Base-by-base conservation (phyloP, 1,140 invertebrate species). In the Trichomalopsis sarcophagae region DNA sequence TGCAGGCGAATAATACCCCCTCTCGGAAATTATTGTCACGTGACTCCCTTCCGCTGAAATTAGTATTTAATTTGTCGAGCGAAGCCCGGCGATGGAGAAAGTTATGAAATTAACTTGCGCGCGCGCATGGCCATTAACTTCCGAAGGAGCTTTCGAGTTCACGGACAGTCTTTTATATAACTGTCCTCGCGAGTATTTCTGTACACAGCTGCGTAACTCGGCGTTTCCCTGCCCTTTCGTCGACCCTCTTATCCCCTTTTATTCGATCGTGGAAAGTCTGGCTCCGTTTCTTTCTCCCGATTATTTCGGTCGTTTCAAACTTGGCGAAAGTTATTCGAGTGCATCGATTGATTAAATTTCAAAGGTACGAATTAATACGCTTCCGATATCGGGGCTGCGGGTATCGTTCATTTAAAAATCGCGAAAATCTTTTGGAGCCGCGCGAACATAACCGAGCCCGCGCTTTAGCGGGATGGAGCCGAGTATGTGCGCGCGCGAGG, bases 151-250 rank as follows among this genome's bases (percentile, higher is more conserved):
- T 84, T 85, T 87, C 88, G 88, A 90, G 89, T 89, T 89, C 88
- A 87, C 86, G 84, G 87, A 66, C 85, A 87, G 87, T 87, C 89
- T 89, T 80, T 91, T 23, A n/a, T 68, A 23, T 89, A 89, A 90
- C 87, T 84, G 86, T 87, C 88, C 84, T 69, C 30, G 50, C 27
- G 17, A 78, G 50, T 73, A 33, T 73, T 73, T 73, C 33, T 21
- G 21, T 33, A 21, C 5, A 73, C 27, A 30, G 13, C 68, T 71
- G 4, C 11, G 4, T 73, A 73, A 71, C 7, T 71, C 14, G 3
- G 2, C 23, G 33, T 36, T 36, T 36, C 33, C 5, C 4, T 9
- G 7, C 7, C 23, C 23, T 33, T 11, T 10, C 14, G 21, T 71
- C 69, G 23, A 30, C 21, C 6, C 23, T 33, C 69, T 6, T 71